phyloP scores from a whole-genome alignment of 2,113 vertebrate species.

The Pygoscelis adeliae region DNA sequence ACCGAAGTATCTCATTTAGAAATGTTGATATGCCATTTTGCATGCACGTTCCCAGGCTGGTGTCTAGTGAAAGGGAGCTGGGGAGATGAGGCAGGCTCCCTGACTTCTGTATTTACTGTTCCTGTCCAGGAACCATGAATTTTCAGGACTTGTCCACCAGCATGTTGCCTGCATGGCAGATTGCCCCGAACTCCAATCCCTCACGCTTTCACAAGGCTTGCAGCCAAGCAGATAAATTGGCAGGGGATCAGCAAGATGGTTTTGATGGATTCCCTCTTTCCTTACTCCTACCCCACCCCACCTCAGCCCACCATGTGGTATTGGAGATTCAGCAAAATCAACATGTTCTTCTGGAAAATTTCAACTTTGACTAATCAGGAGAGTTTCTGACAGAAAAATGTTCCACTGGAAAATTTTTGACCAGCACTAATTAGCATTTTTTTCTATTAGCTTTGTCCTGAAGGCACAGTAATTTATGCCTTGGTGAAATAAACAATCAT shows the following conservation, averaged over 20 bases:
- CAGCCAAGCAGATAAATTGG: background rate
- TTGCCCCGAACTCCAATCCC: background rate
- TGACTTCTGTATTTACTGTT: background rate
- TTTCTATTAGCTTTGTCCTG: conserved; percentile 65
- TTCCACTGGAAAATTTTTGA: conserved; percentile 61
- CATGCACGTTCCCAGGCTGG: fast-evolving
- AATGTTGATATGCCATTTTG: background rate
- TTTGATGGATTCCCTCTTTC: conserved; percentile 2
- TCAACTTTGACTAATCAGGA: conserved; percentile 31
- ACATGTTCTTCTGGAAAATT: conserved; percentile 17
- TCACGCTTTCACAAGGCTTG: background rate
- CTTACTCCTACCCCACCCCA: background rate
- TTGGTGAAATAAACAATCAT: conserved; percentile 42
- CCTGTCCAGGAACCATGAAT: background rate
- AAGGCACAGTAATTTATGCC: conserved; percentile 45
- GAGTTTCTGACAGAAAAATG: conserved; percentile 46
- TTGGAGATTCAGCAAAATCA: background rate
- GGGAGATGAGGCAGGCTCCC: background rate
- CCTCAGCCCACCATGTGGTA: background rate
- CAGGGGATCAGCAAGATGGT: background rate
- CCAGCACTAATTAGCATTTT: conserved; percentile 49
- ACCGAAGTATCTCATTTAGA: background rate
- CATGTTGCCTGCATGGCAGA: background rate
- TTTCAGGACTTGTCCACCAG: background rate
- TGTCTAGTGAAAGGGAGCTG: background rate